Base-by-base conservation (phyloP, 2,113 vertebrate genomes). In the Hydrochoerus hydrochaeris region DNA sequence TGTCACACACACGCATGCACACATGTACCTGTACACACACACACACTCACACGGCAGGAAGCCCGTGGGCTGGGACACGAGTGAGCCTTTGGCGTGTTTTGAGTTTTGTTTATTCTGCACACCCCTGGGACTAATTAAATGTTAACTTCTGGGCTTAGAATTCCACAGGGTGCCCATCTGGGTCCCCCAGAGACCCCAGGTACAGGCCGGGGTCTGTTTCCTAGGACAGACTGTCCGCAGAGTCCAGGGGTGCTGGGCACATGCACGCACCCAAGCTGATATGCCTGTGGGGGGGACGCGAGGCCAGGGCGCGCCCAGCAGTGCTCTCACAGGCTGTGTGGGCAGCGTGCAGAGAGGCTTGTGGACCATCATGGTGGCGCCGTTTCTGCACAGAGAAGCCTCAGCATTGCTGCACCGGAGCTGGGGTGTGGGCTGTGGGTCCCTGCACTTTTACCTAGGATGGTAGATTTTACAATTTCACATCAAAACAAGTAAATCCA, bases 271-370 rank as follows among this genome's bases (percentile, higher is more conserved):
- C 73, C 12, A 1, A 28, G 24, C 75, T 46, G 44, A 14, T 32
- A 24, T 0, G 8, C 22, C 57, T 49, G 14, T 2, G 13, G 14
- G 1, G 26, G 4, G 24, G 26, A 4, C 7, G 32, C 0, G 13
- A 83, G 5, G 22, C 7, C 38, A 60, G 54, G 54, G 24, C 8
- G 5, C 0, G 0, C 7, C 26, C 26, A 16, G 20, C 38, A 38
- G 8, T 17, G 8, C 24, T 2, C 63, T 58, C 13, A 6, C 28
- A 4, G 38, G 57, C 12, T 30, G 0, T 7, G 24, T 32, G 17
- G n/a, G 90, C 22, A 69, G 49, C 3, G 52, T 52, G 20, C 62
- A 81, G 63, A 57, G 77, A 41, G 65, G 32, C 32, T 17, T 1
- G 2, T 3, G 24, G 58, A 24, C 58, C 7, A 7, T 7, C 58